Evolutionary conservation across 92 coral and sea anemone genomes (phyloP).

Genomic region (Siderastrea radians): DNA sequence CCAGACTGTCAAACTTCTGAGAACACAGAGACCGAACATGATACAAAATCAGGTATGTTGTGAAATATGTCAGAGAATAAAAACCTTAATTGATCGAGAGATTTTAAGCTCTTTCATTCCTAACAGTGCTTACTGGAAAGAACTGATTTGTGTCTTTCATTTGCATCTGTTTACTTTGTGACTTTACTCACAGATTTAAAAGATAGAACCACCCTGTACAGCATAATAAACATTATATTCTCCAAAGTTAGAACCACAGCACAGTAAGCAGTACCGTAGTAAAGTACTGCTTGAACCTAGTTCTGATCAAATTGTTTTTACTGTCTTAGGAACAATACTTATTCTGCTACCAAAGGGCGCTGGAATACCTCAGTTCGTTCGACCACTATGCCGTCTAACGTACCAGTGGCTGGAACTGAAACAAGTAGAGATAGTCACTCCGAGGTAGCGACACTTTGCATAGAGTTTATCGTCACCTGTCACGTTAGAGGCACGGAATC

Average conservation of each 20-base stretch:
- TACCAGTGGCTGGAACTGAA: not conserved
- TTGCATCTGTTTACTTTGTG: too few relatives aligned
- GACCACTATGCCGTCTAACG: slow-evolving; percentile 93
- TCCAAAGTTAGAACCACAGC: not conserved
- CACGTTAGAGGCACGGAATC: not conserved
- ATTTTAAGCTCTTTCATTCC: too few relatives aligned
- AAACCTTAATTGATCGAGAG: too few relatives aligned
- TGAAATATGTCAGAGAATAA: not conserved
- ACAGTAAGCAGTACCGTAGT: not conserved
- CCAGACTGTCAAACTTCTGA: slow-evolving; percentile 95
- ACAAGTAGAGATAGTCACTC: not conserved
- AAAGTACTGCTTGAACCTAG: not conserved
- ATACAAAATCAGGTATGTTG: slow-evolving; percentile 90
- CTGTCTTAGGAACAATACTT: slow-evolving; percentile 87
- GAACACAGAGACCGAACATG: slow-evolving; percentile 98
- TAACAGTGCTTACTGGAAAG: too few relatives aligned
- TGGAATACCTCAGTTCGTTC: slow-evolving; percentile 97
- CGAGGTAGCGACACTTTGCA: not conserved
- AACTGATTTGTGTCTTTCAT: too few relatives aligned
- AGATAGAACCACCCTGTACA: too few relatives aligned
- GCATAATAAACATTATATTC: too few relatives aligned
- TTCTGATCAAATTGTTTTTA: not conserved
- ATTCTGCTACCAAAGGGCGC: slow-evolving; percentile 96
- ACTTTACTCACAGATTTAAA: too few relatives aligned
- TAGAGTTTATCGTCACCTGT: not conserved